Evolutionary conservation across 2,888 invertebrate genomes (phyloP), one percentile per base, ranked within the genome.

Genomic region (Ethmia dodecea): DNA sequence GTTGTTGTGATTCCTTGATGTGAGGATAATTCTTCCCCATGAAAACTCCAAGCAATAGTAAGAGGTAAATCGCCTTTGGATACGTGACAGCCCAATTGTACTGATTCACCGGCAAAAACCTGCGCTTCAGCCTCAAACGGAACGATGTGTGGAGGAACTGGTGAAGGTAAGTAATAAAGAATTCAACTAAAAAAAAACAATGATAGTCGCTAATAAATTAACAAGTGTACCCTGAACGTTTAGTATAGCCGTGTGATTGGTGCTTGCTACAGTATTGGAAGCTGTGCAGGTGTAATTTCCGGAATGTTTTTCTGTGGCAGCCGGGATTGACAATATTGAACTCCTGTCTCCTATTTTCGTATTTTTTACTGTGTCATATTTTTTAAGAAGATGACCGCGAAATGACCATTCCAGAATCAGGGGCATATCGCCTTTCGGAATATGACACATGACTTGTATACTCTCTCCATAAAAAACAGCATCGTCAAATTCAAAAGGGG

Each of bases 231-330:
- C 92, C 78, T 91, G 90, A 56, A 93, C 90, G 59, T 88, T 81
- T 60, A 93, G 79, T 50, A 77, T 74, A 39, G 90, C 88, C 40
- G 90, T 89, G 76, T 89, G 89, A 59, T 88, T 89, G 51, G 89
- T 88, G 60, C 77, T 83, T 40, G 93, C 92, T 66, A 91, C 92
- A 47, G 74, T 69, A 77, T 93, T 94, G 47, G 88, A 88, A 37
- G 92, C 93, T 50, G 88, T 88, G 76, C 94, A 94, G 31, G 92
- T 93, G 70, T 93, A 94, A 67, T 90, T 91, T 46, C 94, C 94
- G 29, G 90, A 88, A 71, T 94, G 92, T 49, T 88, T 88, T 37
- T 90, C 90, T 50, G 89, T 88, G 30, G 91, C 91, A 6, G 90
- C 87, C 47, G 90, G 89, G 45, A 93, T 91, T 49, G 88, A 89